Conservation (phyloP, 2,113 vertebrate species). For the Pseudonaja textilis region DNA sequence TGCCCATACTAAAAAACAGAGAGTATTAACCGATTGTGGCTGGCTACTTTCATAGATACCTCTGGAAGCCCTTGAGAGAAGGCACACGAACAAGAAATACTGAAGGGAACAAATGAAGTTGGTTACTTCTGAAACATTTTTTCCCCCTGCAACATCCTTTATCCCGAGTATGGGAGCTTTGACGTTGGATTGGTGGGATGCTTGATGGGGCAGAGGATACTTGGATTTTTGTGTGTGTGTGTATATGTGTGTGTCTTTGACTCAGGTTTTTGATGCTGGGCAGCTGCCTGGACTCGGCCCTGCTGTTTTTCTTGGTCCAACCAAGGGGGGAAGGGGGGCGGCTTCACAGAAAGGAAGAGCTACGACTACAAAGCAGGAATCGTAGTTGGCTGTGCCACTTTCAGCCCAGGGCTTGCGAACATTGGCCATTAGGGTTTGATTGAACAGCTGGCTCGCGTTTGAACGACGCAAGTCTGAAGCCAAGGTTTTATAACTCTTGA, state of each 20-base stretch:
- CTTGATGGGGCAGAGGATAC: background rate
- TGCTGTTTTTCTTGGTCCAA: background rate
- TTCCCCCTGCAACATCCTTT: background rate
- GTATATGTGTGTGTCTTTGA: background rate
- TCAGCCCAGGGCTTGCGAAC: background rate
- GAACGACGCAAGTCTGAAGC: background rate
- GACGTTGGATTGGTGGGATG: background rate
- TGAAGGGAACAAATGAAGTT: background rate
- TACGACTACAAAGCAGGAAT: background rate
- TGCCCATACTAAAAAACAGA: too few species aligned
- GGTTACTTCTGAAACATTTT: background rate
- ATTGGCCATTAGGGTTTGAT: background rate
- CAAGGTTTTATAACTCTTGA: conserved; percentile 42
- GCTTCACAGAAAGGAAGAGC: background rate
- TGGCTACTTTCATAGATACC: background rate
- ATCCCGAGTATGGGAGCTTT: background rate
- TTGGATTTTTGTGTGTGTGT: background rate
- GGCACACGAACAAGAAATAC: background rate
- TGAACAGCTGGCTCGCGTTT: background rate
- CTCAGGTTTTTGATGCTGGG: background rate
- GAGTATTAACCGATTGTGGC: background rate
- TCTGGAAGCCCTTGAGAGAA: background rate
- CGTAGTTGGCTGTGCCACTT: background rate
- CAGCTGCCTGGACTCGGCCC: background rate
- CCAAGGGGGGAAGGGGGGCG: background rate